Evolutionary conservation across 2,888 invertebrate species (phyloP), one percentile per base, ranked within the genome.

Genomic region (Panopea generosa): DNA sequence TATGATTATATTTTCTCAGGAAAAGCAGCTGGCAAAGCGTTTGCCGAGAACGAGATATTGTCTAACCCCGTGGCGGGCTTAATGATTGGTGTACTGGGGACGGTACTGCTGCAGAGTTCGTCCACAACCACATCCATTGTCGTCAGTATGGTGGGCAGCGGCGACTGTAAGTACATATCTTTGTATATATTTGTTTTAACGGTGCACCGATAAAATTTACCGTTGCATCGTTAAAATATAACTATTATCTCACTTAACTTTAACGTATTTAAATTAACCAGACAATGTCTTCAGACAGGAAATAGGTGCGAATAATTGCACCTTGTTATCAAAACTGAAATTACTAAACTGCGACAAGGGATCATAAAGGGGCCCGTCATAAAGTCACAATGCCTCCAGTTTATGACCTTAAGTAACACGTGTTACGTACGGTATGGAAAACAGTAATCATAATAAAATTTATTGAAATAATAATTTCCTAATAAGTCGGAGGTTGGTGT

Each of bases 31-130:
- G 93, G 93, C 0, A 87, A 92, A 59, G 91, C 93, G 11, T 92
- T 94, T 71, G 84, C 90, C 9, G 90, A 93, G 80, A 93, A 90
- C 71, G 90, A 92, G 53, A 84, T 94, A 2, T 85, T 94, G 27
- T 76, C 87, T 47, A 94, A 94, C 86, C 94, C 94, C 0, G 90
- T 94, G 6, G 93, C 93, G 2, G 94, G 94, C 0, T 89, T 94
- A 20, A 94, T 95, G 93, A 93, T 94, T 43, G 94, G 94, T 1
- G 93, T 94, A 24, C 86, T 94, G 73, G 93, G 93, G 4, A 94
- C 94, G 4, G 94, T 94, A 1, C 84, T 94, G 24, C 93, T 94
- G 0, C 94, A 94, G 86, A 93, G 93, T 69, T 94, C 94, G 0
- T 93, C 93, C 52, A 94, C 94, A 0, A 93, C 94, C 16, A 94